These are phyloP conservation scores for Phoxinus phoxinus DNA, from an alignment of 2,113 vertebrate species.

Conservation along the genomic window DNA sequence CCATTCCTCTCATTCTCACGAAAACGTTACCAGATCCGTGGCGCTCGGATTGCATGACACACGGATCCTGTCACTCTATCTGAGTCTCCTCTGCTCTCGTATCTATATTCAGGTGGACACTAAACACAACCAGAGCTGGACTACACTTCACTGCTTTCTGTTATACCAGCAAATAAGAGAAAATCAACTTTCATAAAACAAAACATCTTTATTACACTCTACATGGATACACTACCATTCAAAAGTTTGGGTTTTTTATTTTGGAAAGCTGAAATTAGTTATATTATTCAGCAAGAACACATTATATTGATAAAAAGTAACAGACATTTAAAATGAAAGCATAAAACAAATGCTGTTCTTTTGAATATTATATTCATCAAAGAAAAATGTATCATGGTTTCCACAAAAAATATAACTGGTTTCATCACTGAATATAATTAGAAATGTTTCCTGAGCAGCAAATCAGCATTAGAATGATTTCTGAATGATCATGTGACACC, in stretches of 20 bases:
- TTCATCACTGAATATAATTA: no score
- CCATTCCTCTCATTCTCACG: constrained; percentile 14
- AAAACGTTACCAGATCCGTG: constrained; percentile 40
- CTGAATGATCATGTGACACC: no score
- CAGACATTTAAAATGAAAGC: not conserved
- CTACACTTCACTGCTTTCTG: not conserved
- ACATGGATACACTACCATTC: not conserved
- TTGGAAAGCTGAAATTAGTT: not conserved
- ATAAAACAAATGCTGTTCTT: not conserved
- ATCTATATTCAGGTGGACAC: constrained; percentile 8
- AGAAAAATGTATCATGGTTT: no score
- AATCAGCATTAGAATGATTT: no score
- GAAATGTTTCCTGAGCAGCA: no score
- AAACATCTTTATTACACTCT: not conserved
- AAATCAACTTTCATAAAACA: not conserved
- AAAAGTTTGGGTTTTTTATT: not conserved
- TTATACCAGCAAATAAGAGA: constrained; percentile 27
- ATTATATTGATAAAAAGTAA: not conserved
- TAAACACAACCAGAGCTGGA: constrained; percentile 18
- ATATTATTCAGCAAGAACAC: not conserved
- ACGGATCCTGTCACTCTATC: constrained; percentile 22
- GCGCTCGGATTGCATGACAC: constrained; percentile 33
- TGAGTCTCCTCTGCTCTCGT: constrained; percentile 17
- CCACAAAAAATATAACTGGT: no score
- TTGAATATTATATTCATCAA: no score